Base-by-base conservation (phyloP, 2,113 vertebrate species). In the Tylochromis polylepis region DNA sequence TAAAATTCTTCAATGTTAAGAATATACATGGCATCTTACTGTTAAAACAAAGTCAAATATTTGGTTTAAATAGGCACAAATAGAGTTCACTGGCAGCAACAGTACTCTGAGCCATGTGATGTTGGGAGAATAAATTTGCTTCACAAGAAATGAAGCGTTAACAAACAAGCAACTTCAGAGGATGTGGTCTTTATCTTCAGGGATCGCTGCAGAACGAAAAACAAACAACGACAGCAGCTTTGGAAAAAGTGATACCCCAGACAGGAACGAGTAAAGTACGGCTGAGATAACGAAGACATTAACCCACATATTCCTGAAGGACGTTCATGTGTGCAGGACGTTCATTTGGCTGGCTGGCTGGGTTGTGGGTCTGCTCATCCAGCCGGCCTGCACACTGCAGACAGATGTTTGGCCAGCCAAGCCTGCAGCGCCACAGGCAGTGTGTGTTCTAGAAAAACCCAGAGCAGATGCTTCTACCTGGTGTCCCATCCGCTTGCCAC, bases 391-490 rank as follows among this genome's bases (percentile, higher is more conserved):
- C 91, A 86, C 90, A 92, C 90, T 88, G 41, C 90, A 90, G 91
- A 95, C 96, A 96, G 95, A 96, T 96, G 96, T 95, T 95, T 60
- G 89, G 89, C 93, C 92, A 94, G 93, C 86, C 91, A 87, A 93
- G 95, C 94, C 93, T 92, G 92, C 91, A 91, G 90, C 79, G 93
- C 96, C 95, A 95, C 94, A 92, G 95, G 96, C 96, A 89, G 87
- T 85, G 93, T 91, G 91, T 93, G 95, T 91, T 95, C 95, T 91
- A 94, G 95, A 96, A 96, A 96, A 95, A 94, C 84, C 87, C 85
- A 51, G 56, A 95, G 89, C 96, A 97, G 96, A 95, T 96, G 96
- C 94, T 84, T 82, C 93, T 95, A 96, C 95, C 95, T 95, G 95
- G 94, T 93, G 92, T 93, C 92, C 94, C 89, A 89, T 83, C 91